Conservation (phyloP, 2,888 invertebrate species). For the Lamellibrachia columna region DNA sequence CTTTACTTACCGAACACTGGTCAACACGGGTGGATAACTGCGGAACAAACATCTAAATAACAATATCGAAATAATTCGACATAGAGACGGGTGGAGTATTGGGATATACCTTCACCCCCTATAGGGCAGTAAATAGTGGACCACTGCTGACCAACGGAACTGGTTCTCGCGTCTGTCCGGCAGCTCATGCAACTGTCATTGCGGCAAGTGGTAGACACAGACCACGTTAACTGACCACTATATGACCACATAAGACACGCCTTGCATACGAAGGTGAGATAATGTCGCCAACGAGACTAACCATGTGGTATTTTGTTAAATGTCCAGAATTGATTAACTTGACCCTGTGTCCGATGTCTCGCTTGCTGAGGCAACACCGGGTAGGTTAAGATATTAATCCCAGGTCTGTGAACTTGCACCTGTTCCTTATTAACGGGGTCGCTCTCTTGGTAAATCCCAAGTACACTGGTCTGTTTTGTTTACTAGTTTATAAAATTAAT, state of each 20-base stretch:
- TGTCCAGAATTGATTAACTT: background rate
- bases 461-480: background rate
- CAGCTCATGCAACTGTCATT: constrained; percentile 12
- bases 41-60: background rate
- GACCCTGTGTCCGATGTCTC: background rate
- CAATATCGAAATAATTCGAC: background rate
- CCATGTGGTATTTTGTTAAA: background rate
- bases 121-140: background rate
- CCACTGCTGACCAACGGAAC: constrained; percentile 1
- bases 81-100: background rate
- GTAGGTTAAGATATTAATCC: background rate
- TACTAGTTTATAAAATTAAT: background rate
- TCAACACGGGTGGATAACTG: background rate
- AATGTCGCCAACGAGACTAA: background rate
- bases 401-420: background rate
- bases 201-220: background rate
- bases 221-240: background rate
- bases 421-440: background rate
- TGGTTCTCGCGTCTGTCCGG: background rate
- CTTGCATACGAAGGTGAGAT: background rate
- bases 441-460: too few relatives aligned
- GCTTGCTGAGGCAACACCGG: background rate
- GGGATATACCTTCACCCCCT: background rate
- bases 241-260: background rate
- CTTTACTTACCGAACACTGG: background rate